Evolutionary conservation across 1,140 invertebrate genomes (phyloP), one percentile per base, ranked within the genome.

Genomic region (Drosophila pachea): DNA sequence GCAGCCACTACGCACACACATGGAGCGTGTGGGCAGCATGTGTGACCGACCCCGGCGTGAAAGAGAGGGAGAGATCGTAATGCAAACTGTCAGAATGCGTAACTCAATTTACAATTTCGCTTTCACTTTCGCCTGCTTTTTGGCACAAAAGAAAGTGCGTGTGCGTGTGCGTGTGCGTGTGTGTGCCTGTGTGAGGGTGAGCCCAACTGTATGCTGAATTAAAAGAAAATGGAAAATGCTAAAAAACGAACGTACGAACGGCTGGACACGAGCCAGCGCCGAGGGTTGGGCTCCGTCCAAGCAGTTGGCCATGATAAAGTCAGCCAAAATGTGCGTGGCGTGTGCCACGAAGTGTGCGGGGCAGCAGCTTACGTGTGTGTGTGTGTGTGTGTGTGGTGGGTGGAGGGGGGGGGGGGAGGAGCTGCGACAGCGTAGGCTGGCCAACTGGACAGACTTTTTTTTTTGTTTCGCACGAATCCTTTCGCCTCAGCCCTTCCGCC

Each of bases 161-260:
- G 49, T 12, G 35, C 33, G 52, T 33, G 54, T 16, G 54, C n/a
- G 63, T 50, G 43, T 50, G 50, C 3, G 38, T 14, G 53, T 45
- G 9, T 40, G 38, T 14, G 16, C 9, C 50, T 38, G 53, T 35
- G 63, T 43, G 38, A 4, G 9, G 32, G 45, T 36, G 14, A 11
- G 22, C 9, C 29, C 22, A 35, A 52, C 49, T 63, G 54, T 62
- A 74, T 68, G 76, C 72, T 84, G 74, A 79, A 82, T 82, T 82
- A 84, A 84, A 84, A 84, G 81, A 84, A 84, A 84, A 86, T 84
- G 79, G 76, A 84, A 84, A 84, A 86, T 86, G 81, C 81, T 86
- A 79, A 84, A 84, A 84, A 84, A 84, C 67, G 67, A 60, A 62
- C 22, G 7, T 40, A 84, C 67, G 67, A 60, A 62, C 22, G 7